Base-by-base conservation (phyloP, 2,888 invertebrate genomes). In the Drosophila algonquin region DNA sequence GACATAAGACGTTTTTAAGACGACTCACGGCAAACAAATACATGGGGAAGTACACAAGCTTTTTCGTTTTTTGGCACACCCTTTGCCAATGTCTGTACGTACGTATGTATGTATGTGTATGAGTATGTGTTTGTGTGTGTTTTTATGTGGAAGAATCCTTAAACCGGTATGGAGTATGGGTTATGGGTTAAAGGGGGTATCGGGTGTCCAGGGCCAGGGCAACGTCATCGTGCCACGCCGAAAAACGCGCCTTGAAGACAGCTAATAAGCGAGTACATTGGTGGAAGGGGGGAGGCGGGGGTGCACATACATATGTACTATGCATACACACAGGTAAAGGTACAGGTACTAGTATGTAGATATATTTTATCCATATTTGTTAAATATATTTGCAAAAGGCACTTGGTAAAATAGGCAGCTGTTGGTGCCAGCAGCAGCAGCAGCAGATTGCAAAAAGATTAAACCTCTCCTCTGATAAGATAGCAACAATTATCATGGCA, bases 361-460 rank as follows among this genome's bases (percentile, higher is more conserved):
- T 53, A 53, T 35, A 10, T 10, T 35, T 18, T 12, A 40, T 40
- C 40, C 40, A 40, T n/a, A 40, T 40, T 40, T 40, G 40, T n/a
- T 40, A 0, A 40, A 40, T 40, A 40, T 40, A 40, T 40, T 40
- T 40, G 14, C 7, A 7, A 40, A 40, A 14, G n/a, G 6, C 40
- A 40, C 4, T 40, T 40, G 30, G 46, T 12, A 14, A 56, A 52
- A 59, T 18, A 14, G 54, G 27, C 46, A 64, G 18, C 57, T 32
- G 57, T 51, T 58, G 57, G 50, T 30, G 48, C n/a, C n/a, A n/a
- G n/a, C n/a, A n/a, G n/a, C n/a, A n/a, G 58, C 73, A 21, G 32
- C 52, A 61, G 18, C 60, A 65, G 69, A 79, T 84, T 77, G 81
- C 81, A 64, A 83, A 79, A 67, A 61, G 82, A 80, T 80, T 79